phyloP scores from a whole-genome alignment of 2,113 vertebrate genomes.

The Siniperca knerii region DNA sequence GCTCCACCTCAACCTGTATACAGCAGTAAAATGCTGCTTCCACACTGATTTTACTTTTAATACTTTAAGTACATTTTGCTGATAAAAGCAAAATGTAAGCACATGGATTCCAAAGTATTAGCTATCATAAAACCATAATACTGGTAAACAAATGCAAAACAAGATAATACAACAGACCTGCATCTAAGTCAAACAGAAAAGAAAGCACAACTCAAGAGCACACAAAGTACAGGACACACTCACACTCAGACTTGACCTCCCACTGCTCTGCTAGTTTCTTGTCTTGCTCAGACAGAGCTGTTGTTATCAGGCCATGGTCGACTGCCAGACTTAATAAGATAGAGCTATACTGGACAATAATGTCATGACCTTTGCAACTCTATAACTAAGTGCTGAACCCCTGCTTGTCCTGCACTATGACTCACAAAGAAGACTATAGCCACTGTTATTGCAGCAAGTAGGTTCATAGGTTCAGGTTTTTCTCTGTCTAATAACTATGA shows the following conservation, averaged over 20 bases:
- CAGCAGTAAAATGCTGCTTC: not conserved
- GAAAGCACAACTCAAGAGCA: not conserved
- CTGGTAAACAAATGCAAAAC: not conserved
- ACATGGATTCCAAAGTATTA: not conserved
- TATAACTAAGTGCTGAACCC: constrained; percentile 12
- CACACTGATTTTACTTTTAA: not conserved
- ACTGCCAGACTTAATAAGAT: constrained; percentile 48
- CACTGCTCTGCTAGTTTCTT: not conserved
- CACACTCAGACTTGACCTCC: not conserved
- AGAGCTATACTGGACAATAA: constrained; percentile 43
- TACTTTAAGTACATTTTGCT: not conserved
- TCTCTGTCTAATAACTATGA: not conserved
- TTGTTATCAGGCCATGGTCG: constrained; percentile 15
- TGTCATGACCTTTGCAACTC: constrained; percentile 46
- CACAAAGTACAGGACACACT: not conserved
- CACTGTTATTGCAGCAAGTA: not conserved
- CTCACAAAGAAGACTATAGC: not conserved
- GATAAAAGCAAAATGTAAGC: not conserved
- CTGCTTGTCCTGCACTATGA: not conserved
- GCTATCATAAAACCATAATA: not conserved
- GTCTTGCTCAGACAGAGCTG: constrained; percentile 15
- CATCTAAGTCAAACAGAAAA: not conserved
- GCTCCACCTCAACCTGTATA: not conserved
- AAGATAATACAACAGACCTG: not conserved
- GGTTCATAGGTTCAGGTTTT: no score